phyloP scores from a whole-genome alignment of 1,140 invertebrate species.

The Globodera ellingtonae region DNA sequence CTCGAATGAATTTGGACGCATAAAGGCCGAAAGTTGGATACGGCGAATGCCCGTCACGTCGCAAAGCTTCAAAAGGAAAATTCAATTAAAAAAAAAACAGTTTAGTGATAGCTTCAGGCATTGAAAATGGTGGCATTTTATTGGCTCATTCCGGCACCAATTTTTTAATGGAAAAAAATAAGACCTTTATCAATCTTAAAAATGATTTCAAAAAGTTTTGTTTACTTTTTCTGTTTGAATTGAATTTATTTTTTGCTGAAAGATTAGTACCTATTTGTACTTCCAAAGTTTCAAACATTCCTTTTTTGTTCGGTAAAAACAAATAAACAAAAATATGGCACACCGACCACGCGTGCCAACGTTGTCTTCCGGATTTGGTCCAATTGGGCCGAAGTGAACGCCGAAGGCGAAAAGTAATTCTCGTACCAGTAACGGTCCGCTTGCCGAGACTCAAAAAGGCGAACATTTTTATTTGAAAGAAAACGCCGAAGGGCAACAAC shows the following conservation, averaged over 20 bases:
- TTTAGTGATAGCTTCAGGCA: too few species aligned
- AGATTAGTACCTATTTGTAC: too few species aligned
- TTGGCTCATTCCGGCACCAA: too few species aligned
- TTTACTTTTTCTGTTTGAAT: background rate
- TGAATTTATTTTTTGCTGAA: too few species aligned
- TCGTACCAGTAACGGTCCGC: constrained; percentile 64
- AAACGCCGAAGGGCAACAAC: background rate
- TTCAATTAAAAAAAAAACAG: too few species aligned
- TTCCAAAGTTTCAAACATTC: too few species aligned
- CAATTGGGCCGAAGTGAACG: constrained; percentile 77
- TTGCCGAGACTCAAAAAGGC: constrained; percentile 44
- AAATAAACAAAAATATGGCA: too few species aligned
- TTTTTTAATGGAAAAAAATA: too few species aligned
- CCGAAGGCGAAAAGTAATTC: constrained; percentile 53
- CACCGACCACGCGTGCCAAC: constrained; percentile 70
- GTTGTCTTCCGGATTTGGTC: constrained; percentile 75
- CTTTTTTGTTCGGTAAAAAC: too few species aligned
- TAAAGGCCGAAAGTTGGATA: constrained; percentile 71
- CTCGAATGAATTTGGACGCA: constrained; percentile 50
- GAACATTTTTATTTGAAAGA: constrained; percentile 22
- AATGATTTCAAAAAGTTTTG: too few species aligned
- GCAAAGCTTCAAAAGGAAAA: constrained; percentile 70
- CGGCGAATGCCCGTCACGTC: constrained; percentile 75
- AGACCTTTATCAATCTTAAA: background rate
- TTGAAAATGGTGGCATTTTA: background rate